Conservation (phyloP, 2,797 vertebrate species). For the Enteromius argenteus region DNA sequence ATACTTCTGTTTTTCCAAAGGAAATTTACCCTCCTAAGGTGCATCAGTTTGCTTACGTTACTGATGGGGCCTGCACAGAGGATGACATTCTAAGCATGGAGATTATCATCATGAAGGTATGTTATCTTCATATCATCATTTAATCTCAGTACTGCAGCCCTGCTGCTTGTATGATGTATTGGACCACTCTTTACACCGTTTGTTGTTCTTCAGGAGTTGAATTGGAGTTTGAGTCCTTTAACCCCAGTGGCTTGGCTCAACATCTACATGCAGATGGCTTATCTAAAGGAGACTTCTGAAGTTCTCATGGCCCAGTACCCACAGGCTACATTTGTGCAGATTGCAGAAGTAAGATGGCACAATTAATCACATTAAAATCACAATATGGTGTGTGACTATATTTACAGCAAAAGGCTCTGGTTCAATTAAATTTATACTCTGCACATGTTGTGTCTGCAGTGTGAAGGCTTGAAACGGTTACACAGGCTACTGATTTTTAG, state of each 20-base stretch:
- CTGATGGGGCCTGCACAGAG: slow-evolving; percentile 93
- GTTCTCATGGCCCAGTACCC: slow-evolving; percentile 91
- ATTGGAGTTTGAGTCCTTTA: slow-evolving; percentile 92
- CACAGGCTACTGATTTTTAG: background rate
- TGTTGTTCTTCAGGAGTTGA: slow-evolving; percentile 82
- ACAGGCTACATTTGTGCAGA: slow-evolving; percentile 89
- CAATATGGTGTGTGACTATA: slow-evolving; percentile 26
- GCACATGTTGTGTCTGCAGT: background rate
- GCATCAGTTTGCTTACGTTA: slow-evolving; percentile 95
- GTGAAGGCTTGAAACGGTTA: background rate
- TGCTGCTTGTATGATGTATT: background rate
- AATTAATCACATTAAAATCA: slow-evolving; percentile 20
- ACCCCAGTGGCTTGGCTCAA: slow-evolving; percentile 95
- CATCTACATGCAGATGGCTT: slow-evolving; percentile 95
- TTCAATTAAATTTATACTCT: background rate
- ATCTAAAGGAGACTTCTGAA: slow-evolving; percentile 82
- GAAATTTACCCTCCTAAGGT: slow-evolving; percentile 98
- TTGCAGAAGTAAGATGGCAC: slow-evolving; percentile 84
- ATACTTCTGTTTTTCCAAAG: slow-evolving; percentile 67
- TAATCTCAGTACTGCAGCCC: background rate
- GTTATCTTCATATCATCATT: background rate
- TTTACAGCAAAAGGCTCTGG: background rate
- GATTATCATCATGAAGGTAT: slow-evolving; percentile 94
- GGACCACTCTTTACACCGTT: slow-evolving; percentile 5
- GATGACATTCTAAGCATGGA: slow-evolving; percentile 96